Evolutionary conservation across 92 coral and sea anemone genomes (phyloP), one percentile per base, ranked within the genome.

Genomic region (Umimayanthus kanabou): DNA sequence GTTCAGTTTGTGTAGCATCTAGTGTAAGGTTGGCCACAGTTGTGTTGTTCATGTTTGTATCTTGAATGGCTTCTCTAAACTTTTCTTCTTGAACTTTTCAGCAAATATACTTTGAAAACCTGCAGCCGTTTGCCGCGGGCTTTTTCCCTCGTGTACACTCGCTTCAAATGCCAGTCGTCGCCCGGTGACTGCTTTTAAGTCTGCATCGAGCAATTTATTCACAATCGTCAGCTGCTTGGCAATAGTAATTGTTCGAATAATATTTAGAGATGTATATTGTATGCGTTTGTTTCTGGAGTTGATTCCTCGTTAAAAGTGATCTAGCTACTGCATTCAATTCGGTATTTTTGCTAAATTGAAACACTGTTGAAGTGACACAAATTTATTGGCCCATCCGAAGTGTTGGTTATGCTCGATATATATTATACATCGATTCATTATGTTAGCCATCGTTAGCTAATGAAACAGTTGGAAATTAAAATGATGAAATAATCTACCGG

Each of bases 391-490:
- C 37, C 42, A 40, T 30, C 28, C 70, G 26, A 47, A 43, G 57
- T 45, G 33, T 42, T 43, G 77, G 13, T 42, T 42, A 28, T 11
- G 5, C 70, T 14, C 80, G 43, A 79, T 33, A 33, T 33, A 85
- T 78, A 80, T 57, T 66, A 39, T 49, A 70, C 5, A 88, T n/a
- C 45, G 77, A 81, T 80, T 69, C 86, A 88, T 66, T 89, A 71
- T 89, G 85, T 73, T 84, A 50, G 78, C 73, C 87, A 74, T 87
- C 69, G 87, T 87, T 39, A 84, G 57, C 66, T 91, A 74, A 75
- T 84, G 81, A 73, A 89, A 85, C 83, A 81, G 58, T 87, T 76
- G 23, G 64, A 91, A 91, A 85, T 89, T 81, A 61, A 86, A 92
- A 92, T 92, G 66, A 89, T 85, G 43, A 85, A 81, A 75, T 55